Percentiles rank a stretch among this genome's conserved stretches.
Evolutionary conservation across 2,113 vertebrate genomes (phyloP).

Genomic region (Spheniscus mendiculus): DNA sequence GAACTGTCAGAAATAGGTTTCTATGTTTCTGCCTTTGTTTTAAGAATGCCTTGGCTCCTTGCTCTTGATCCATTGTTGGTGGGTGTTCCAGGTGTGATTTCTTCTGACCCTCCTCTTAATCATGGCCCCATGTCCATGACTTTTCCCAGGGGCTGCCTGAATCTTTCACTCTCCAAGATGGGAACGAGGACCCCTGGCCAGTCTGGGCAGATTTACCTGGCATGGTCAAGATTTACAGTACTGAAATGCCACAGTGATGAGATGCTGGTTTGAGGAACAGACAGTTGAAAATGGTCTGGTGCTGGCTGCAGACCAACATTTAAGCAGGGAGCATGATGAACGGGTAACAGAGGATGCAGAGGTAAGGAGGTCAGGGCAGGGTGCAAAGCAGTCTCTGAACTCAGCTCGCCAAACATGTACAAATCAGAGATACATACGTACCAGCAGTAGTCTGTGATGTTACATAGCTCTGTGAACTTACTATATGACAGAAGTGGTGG

Average conservation of each 20-base stretch:
- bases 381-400: not conserved
- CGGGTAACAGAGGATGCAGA: not conserved
- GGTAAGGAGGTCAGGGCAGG: not conserved
- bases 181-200: not conserved
- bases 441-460: not conserved
- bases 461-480: not conserved
- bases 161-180: not conserved
- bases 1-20: not conserved
- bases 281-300: not conserved
- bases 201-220: not conserved
- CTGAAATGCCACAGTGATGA: not conserved
- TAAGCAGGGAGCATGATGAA: not conserved
- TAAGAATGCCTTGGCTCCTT: not conserved
- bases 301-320: not conserved
- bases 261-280: not conserved
- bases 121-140: too few relatives aligned
- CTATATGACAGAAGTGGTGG: not conserved
- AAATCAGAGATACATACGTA: not conserved
- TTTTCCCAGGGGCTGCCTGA: not conserved
- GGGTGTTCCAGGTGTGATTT: not conserved
- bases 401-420: not conserved
- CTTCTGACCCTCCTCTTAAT: not conserved
- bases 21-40: not conserved
- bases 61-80: not conserved
- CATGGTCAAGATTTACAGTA: not conserved